Evolutionary conservation across 2,113 vertebrate species (phyloP), one percentile per base, ranked within the genome.

Genomic region (Gasterosteus aculeatus): DNA sequence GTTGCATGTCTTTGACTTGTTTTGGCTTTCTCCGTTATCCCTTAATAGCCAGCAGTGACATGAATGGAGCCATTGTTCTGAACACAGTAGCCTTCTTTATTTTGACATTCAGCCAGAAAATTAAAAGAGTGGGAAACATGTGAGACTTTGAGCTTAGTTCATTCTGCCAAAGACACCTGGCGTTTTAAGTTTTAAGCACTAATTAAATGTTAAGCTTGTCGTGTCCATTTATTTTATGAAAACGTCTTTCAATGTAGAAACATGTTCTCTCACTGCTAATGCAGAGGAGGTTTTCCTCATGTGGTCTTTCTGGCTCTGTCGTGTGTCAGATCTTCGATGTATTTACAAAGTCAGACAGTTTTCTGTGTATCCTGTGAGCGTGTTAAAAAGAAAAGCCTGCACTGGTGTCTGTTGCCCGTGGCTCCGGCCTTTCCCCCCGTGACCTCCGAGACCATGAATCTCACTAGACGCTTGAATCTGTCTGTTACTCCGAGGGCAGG

Each of bases 31-130:
- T 85, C 72, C 66, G 65, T 71, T 72, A 54, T 75, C 63, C 61
- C 29, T 80, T 68, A 51, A 54, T 42, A 67, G 38, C 63, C 54
- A 70, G 70, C 72, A 44, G 59, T 22, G 62, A 69, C 67, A 87
- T 87, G 80, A 92, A 91, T 89, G 77, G 81, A 19, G 51, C 69
- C 58, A 75, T 88, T 92, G 91, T 91, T 72, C 76, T 70, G 7
- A 84, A 70, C 76, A 90, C 84, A 90, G 81, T 73, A 49, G 75
- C 66, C n/a, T 84, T 84, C 78, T 85, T 85, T 88, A 81, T 74
- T 75, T 87, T 67, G 82, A 88, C 80, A 73, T 78, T 67, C 63
- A 83, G 77, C 85, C 81, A 79, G 42, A 69, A 26, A 80, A 72
- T 86, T 87, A 80, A 86, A 87, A 63, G 69, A 82, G 71, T 73